phyloP scores from a whole-genome alignment of 2,888 invertebrate genomes.

The Drosophila austrosaltans region DNA sequence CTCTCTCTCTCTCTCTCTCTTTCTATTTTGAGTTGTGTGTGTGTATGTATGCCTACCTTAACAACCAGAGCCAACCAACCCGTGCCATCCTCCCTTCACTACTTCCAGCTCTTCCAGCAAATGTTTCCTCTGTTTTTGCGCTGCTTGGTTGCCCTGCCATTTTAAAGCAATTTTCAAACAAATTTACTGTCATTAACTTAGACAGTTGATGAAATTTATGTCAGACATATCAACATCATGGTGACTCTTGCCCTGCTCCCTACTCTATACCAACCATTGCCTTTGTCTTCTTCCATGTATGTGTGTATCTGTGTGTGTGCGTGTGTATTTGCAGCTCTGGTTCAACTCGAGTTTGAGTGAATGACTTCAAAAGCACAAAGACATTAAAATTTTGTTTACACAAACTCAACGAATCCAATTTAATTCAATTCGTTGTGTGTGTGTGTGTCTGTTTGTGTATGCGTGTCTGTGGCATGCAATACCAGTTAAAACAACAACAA shows the following conservation, averaged over 20 bases:
- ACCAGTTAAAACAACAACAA: slow-evolving; percentile 40
- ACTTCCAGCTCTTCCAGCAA: slow-evolving; percentile 36
- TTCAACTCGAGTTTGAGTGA: slow-evolving; percentile 70
- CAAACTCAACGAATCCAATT: slow-evolving; percentile 78
- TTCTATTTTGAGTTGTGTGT: slow-evolving; percentile 1
- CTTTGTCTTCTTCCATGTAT: slow-evolving; percentile 47
- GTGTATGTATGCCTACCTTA: slow-evolving; percentile 54
- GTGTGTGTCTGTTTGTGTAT: slow-evolving; percentile 26
- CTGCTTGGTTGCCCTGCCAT: slow-evolving; percentile 78
- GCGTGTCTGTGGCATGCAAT: slow-evolving; percentile 67
- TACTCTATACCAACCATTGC: slow-evolving; percentile 12
- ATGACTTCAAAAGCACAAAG: slow-evolving; percentile 79
- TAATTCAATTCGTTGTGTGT: slow-evolving; percentile 69
- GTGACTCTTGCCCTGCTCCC: slow-evolving; percentile 33
- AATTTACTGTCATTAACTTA: slow-evolving; percentile 79
- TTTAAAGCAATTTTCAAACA: slow-evolving; percentile 79
- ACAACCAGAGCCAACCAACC: slow-evolving; percentile 40
- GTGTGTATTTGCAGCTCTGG: slow-evolving; percentile 42
- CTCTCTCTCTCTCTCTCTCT: not conserved
- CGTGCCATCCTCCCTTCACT: slow-evolving; percentile 14
- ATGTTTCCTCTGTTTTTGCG: slow-evolving; percentile 65
- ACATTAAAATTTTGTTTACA: slow-evolving; percentile 78
- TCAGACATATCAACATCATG: slow-evolving; percentile 77
- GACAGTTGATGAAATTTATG: slow-evolving; percentile 79
- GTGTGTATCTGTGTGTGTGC: slow-evolving; percentile 45